These are phyloP conservation scores for Anthophora plumipes DNA, from an alignment of 2,888 invertebrate genomes.

Conservation along the genomic window DNA sequence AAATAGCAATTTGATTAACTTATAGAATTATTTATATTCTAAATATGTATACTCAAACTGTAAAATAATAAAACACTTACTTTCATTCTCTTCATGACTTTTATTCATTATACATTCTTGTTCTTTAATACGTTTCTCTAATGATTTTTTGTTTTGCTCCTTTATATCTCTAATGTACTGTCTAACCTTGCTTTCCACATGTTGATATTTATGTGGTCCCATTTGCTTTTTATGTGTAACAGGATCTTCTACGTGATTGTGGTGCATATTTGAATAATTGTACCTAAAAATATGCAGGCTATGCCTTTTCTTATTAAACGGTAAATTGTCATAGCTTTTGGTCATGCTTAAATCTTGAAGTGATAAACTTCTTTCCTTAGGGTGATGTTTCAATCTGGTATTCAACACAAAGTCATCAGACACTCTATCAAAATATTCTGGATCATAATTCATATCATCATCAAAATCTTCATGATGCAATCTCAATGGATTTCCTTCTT, in stretches of 20 bases:
- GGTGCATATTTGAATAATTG: conserved; percentile 45
- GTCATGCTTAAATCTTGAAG: conserved; percentile 78
- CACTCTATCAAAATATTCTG: conserved; percentile 76
- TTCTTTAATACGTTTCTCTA: conserved; percentile 56
- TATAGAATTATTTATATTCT: not conserved
- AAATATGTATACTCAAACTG: conserved; percentile 16
- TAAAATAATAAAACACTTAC: conserved; percentile 36
- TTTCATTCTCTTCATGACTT: conserved; percentile 42
- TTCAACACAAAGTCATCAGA: conserved; percentile 76
- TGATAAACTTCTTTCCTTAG: conserved; percentile 79
- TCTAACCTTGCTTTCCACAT: conserved; percentile 81
- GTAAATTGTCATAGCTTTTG: conserved; percentile 30
- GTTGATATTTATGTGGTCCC: conserved; percentile 70
- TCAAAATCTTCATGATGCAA: conserved; percentile 64
- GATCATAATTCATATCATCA: conserved; percentile 75
- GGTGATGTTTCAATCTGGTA: conserved; percentile 54
- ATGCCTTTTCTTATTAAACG: conserved; percentile 44
- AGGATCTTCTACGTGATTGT: conserved; percentile 50
- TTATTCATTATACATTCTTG: conserved; percentile 36
- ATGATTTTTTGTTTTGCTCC: conserved; percentile 63
- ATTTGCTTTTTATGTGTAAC: conserved; percentile 52
- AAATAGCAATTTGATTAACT: not conserved
- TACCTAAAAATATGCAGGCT: conserved; percentile 59
- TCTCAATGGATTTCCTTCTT: conserved; percentile 55
- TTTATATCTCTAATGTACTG: conserved; percentile 75